These are phyloP conservation scores for Hemibagrus guttatus DNA, from an alignment of 2,797 vertebrate species.

Conservation along the genomic window DNA sequence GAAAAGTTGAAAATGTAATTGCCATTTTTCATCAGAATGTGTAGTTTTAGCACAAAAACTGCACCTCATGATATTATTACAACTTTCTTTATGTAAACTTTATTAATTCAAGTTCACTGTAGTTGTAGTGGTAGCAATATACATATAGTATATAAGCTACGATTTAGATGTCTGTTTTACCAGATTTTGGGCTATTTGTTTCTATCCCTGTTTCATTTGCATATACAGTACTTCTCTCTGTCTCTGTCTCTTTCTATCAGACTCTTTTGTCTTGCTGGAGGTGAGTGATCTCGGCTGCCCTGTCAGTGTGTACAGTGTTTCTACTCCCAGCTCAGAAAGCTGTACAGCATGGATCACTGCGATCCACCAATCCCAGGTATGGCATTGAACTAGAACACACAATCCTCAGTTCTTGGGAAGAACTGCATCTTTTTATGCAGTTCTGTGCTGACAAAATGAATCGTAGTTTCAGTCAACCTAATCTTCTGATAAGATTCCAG, in stretches of 20 bases:
- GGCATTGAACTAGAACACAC: constrained; percentile 16
- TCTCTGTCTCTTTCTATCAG: constrained; percentile 59
- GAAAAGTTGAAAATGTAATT: background rate
- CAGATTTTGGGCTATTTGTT: background rate
- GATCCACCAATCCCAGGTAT: constrained; percentile 74
- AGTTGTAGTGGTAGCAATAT: background rate
- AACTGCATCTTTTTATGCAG: background rate
- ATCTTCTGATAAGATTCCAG: background rate
- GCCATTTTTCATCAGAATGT: background rate
- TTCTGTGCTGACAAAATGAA: background rate
- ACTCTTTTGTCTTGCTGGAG: constrained; percentile 80
- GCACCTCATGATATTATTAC: background rate
- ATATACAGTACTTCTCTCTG: background rate
- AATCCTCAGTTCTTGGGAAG: background rate
- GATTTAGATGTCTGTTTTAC: background rate
- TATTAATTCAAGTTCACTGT: background rate
- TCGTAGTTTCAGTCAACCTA: too few relatives aligned
- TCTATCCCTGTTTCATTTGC: background rate
- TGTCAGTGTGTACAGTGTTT: constrained; percentile 74
- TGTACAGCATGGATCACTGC: constrained; percentile 74
- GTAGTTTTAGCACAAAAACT: background rate
- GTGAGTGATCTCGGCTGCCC: constrained; percentile 77
- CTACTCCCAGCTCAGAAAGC: constrained; percentile 67
- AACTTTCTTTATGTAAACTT: background rate
- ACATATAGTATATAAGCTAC: background rate